Base-by-base conservation (phyloP, 2,888 invertebrate species). In the Leptodirus hochenwartii region DNA sequence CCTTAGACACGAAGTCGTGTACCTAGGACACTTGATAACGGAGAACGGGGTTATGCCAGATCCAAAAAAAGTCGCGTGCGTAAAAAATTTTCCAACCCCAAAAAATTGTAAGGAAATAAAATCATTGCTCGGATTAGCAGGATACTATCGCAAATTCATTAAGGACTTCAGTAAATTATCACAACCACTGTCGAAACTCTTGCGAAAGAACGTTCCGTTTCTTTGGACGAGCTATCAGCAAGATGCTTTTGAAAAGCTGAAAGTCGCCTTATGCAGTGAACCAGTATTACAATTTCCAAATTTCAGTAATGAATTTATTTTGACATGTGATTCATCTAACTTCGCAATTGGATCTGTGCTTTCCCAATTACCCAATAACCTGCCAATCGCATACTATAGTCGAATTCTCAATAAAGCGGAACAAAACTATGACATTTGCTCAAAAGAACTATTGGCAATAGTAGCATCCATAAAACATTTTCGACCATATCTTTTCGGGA, bases 401-500 rank as follows among this genome's bases (percentile, higher is more conserved):
- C 29, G 47, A 28, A 44, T 42, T 1, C 31, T 45, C 16, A 50
- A 42, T 31, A 34, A 40, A 23, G 34, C 42, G 1, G 47, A 50
- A 40, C 13, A 11, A 11, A 51, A 47, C 28, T 51, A 51, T 29
- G 34, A 38, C 2, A 45, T 44, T 4, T 47, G 38, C 2, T 47
- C 51, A 35, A 41, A 40, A 24, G 48, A 51, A 39, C 29, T 47
- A 1, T 25, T 50, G 25, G 45, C 45, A 0, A 45, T 51, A 4
- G 33, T 50, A 8, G 45, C 41, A 38, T 36, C 34, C 3, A 28
- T 34, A 2, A 37, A 44, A 32, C 38, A 45, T 32, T 48, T 47
- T 32, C 13, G 45, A 26, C 45, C 46, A 4, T 51, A 50, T 10
- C n/a, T 53, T 2, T 45, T 37, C 26, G 48, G 48, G 4, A 36